These are phyloP conservation scores for Nyctereutes procyonoides DNA, from an alignment of 2,113 vertebrate genomes.

Conservation along the genomic window DNA sequence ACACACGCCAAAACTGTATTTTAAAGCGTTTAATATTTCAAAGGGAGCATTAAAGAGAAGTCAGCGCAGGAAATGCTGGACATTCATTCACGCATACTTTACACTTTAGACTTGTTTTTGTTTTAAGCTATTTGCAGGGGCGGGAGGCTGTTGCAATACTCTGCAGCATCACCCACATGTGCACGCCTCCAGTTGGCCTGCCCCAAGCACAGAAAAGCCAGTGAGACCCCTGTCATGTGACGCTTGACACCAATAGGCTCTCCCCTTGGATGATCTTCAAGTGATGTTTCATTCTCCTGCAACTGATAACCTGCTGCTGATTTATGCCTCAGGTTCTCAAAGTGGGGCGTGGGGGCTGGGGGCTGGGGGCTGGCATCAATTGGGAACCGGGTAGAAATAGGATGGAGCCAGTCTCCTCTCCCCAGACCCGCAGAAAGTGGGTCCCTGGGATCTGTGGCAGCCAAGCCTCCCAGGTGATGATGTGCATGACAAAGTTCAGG, in stretches of 20 bases:
- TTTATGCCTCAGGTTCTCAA: background rate
- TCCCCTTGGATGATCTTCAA: no score
- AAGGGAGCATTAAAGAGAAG: background rate
- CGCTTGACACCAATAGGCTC: background rate
- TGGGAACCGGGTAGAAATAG: background rate
- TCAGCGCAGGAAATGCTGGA: rapidly evolving
- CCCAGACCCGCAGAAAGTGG: background rate
- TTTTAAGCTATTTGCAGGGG: background rate
- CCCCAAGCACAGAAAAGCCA: background rate
- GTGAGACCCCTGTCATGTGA: background rate
- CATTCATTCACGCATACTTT: rapidly evolving
- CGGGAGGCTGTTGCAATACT: background rate
- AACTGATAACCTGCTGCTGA: rapidly evolving
- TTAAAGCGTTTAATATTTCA: background rate
- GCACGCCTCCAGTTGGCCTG: background rate
- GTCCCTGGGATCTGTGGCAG: no score
- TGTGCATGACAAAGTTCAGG: rapidly evolving
- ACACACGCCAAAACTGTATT: background rate
- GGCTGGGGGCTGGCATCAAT: rapidly evolving
- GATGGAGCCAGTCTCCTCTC: rapidly evolving
- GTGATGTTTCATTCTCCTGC: rapidly evolving
- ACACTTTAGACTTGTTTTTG: rapidly evolving
- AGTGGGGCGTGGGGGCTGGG: background rate
- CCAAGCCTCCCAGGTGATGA: background rate
- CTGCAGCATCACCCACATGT: rapidly evolving